phyloP scores from a whole-genome alignment of 2,888 invertebrate species.

The Dryobotodes eremita region DNA sequence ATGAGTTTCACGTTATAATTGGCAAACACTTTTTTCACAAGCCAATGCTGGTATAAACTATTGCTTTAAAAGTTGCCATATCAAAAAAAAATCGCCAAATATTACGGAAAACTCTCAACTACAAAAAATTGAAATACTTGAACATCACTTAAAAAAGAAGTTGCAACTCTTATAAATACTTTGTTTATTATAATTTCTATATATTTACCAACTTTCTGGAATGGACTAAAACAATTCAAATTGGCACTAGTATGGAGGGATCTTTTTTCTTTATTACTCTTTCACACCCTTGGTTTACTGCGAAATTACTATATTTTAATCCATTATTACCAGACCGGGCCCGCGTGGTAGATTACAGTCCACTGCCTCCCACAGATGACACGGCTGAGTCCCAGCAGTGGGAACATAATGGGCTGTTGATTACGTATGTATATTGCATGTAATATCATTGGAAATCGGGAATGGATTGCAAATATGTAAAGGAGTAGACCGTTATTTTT shows the following conservation, averaged over 20 bases:
- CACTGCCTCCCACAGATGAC: not conserved
- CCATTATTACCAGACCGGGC: conserved; percentile 4
- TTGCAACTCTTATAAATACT: conserved; percentile 68
- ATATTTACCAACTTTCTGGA: conserved; percentile 73
- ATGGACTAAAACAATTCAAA: conserved; percentile 71
- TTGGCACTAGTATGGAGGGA: conserved; percentile 89
- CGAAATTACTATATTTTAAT: conserved; percentile 23
- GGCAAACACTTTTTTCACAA: conserved; percentile 4
- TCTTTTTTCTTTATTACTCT: conserved; percentile 74
- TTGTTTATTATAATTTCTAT: conserved; percentile 66
- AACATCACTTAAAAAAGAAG: conserved; percentile 38
- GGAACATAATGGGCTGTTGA: not conserved
- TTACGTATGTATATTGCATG: not conserved
- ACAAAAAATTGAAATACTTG: conserved; percentile 37
- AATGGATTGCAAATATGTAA: conserved; percentile 34
- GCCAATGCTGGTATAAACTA: not conserved
- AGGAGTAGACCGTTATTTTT: not conserved
- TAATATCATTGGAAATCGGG: conserved; percentile 3
- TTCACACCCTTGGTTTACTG: conserved; percentile 25
- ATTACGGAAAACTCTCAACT: conserved; percentile 15
- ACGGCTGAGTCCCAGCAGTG: not conserved
- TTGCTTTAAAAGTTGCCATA: conserved; percentile 17
- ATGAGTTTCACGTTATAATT: conserved; percentile 14
- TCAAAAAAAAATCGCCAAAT: conserved; percentile 30
- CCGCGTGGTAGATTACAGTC: not conserved